phyloP scores from a whole-genome alignment of 2,113 vertebrate genomes.

The Gymnarchus niloticus region DNA sequence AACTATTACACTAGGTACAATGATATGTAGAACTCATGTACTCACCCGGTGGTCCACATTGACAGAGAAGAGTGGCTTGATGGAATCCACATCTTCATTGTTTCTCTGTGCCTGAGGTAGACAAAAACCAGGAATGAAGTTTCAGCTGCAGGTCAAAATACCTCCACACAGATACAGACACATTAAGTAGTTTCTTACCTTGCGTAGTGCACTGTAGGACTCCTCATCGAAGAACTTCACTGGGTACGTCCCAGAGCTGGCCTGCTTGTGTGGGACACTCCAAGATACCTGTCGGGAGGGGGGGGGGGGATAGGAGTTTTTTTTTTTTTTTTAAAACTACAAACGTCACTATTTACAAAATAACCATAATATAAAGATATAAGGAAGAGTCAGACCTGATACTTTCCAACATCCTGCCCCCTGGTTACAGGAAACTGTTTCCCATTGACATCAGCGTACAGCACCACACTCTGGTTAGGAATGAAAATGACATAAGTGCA shows the following conservation, averaged over 20 bases:
- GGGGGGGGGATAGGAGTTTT: neutral
- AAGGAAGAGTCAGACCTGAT: conserved; percentile 66
- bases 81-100: conserved; percentile 76
- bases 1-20: neutral
- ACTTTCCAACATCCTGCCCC: conserved; percentile 85
- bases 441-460: conserved; percentile 84
- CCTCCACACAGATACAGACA: neutral
- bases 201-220: conserved; percentile 77
- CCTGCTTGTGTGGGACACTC: conserved; percentile 81
- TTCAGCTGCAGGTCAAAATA: too few relatives aligned
- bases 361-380: neutral
- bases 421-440: conserved; percentile 87
- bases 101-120: conserved; percentile 79
- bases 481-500: neutral
- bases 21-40: neutral
- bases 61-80: conserved; percentile 80
- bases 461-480: conserved; percentile 70
- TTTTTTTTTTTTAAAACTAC: neutral
- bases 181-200: conserved; percentile 54
- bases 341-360: neutral
- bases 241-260: conserved; percentile 78
- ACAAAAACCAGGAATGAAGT: neutral
- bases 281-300: conserved; percentile 72
- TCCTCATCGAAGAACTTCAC: conserved; percentile 91
- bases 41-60: conserved; percentile 83